Base-by-base conservation (phyloP, 2,888 invertebrate species). In the Synergus laeviventris region DNA sequence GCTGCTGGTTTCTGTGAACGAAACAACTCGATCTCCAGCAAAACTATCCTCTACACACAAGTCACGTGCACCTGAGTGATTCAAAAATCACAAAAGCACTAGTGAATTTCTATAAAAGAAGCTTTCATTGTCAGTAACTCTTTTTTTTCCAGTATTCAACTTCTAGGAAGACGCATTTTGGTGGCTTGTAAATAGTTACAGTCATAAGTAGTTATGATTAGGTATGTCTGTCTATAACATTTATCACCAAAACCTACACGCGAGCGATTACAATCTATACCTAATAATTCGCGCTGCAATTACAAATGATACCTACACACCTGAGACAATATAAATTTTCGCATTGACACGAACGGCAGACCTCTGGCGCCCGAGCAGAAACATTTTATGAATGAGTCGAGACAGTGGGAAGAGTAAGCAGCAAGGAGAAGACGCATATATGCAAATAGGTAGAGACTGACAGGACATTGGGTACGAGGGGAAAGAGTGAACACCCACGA, bases 1-100 rank as follows among this genome's bases (percentile, higher is more conserved):
- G 78, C 76, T 75, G 78, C 78, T 62, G 76, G 8, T 70, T 70
- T 36, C 70, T 49, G n/a, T 49, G n/a, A 31, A 36, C 49, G n/a
- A 70, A 70, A 70, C 31, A 70, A 45, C 45, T 45, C 24, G 8
- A 66, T 66, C 16, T 21, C 21, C 42, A 24, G 21, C 21, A 18
- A 70, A 70, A 70, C 66, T 70, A 70, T 45, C 42, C 21, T 21
- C 12, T 66, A 45, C 3, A 66, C 45, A 66, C 39, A 39, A 14
- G 21, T 64, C 21, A 64, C 45, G 45, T 45, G 21, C 14, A 45
- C 8, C 14, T 42, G 66, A 66, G 31, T 49, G 66, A 66, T 66
- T 49, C 45, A 3, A 64, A 42, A 66, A 45, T 42, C 21, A 66
- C 24, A 66, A 61, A 31, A 38, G 21, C 24, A 24, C 66, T 45